Evolutionary conservation across 2,113 vertebrate species (phyloP).

Genomic region (Nannospalax galili): DNA sequence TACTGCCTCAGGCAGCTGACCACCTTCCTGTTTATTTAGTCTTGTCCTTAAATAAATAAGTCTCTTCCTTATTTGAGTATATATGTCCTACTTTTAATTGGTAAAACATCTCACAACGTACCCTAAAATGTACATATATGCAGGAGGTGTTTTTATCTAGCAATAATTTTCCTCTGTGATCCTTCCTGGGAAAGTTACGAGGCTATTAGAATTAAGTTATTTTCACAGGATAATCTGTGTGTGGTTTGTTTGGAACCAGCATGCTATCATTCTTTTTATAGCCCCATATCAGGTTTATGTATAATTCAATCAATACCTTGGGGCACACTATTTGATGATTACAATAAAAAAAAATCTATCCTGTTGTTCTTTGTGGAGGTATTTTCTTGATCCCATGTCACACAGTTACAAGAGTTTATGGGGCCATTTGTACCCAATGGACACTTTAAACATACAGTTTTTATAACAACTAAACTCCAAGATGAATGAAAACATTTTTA

Average conservation of each 20-base stretch:
- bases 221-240: slow-evolving; percentile 38
- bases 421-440: slow-evolving; percentile 81
- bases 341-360: slow-evolving; percentile 84
- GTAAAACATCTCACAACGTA: not conserved
- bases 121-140: not conserved
- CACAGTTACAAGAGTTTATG: slow-evolving; percentile 85
- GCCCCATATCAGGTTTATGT: slow-evolving; percentile 78
- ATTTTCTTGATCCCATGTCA: slow-evolving; percentile 84
- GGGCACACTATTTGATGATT: slow-evolving; percentile 84
- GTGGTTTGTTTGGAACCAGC: slow-evolving; percentile 46
- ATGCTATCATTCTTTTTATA: slow-evolving; percentile 70
- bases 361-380: slow-evolving; percentile 81
- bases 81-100: not conserved
- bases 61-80: not conserved
- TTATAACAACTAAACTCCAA: slow-evolving; percentile 83
- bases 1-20: not conserved
- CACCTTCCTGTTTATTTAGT: not conserved
- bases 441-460: slow-evolving; percentile 83
- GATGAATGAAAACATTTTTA: slow-evolving; percentile 86
- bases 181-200: not conserved
- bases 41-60: not conserved
- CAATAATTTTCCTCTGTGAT: slow-evolving; percentile 32
- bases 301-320: slow-evolving; percentile 84
- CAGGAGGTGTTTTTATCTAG: slow-evolving; percentile 51
- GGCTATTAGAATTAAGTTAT: slow-evolving; percentile 51